Evolutionary conservation across 2,797 vertebrate species (phyloP), one percentile per base, ranked within the genome.

Genomic region (Lepus townsendii): DNA sequence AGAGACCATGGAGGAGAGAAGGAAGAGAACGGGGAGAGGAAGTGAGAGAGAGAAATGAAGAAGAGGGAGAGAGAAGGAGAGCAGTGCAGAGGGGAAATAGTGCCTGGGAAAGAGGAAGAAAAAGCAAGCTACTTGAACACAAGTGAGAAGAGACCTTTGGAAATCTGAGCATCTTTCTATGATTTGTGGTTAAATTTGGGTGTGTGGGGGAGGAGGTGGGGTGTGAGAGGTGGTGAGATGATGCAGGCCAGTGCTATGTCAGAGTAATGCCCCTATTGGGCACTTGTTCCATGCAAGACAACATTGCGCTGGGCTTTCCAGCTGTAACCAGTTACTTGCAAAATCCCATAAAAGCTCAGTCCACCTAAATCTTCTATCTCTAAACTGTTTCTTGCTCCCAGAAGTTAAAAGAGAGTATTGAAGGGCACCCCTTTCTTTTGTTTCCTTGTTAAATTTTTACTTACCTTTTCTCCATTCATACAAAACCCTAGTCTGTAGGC

Each of bases 161-260:
- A 57, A 83, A 90, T 63, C n/a, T 32, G 8, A 47, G 32, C 62
- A n/a, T 14, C 78, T 89, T 73, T 78, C 27, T 26, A 11, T 30
- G 16, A 35, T 60, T 69, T 35, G 32, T 22, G 22, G 66, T 88
- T 66, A 66, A 88, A 68, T 63, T 11, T 16, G 47, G 47, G 42
- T 69, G 27, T 38, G 2, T 30, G 27, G 22, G 7, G 2, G 20
- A 7, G 4, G 3, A 22, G 22, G 22, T 30, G 3, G 1, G 6
- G 1, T 60, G 26, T 47, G 22, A 32, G 66, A 62, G 20, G 47
- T 27, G 35, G 75, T 30, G 52, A 65, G 32, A 73, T 24, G 42
- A 68, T 30, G 26, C 27, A 91, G 66, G 6, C 32, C 19, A 38
- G 26, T 65, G 27, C 79, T 17, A 2, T 47, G n/a, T 60, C 42